Base-by-base conservation (phyloP, 2,113 vertebrate species). In the Nycticorax nycticorax region DNA sequence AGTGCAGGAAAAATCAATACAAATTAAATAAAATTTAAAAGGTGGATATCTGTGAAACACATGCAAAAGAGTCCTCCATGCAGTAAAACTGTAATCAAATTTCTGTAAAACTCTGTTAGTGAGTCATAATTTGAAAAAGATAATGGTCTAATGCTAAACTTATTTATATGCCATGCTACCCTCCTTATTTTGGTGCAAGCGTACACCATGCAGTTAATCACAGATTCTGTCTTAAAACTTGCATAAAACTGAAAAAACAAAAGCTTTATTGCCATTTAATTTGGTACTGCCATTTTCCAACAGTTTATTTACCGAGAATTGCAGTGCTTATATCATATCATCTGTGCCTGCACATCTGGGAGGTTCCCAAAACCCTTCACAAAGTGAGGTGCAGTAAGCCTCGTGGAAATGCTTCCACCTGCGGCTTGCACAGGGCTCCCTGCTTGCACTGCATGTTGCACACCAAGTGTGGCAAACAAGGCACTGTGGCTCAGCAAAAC, bases 11-110 rank as follows among this genome's bases (percentile, higher is more conserved):
- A 91, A 91, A 97, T 93, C 91, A 85, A 96, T 94, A 89, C 73
- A 97, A 98, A 96, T 94, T 96, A 96, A 97, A 97, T 97, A 96
- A 96, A 96, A 97, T 96, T 88, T 96, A 93, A 92, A 96, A 96
- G 88, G 93, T 89, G 89, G 73, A 12, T 91, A 88, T 89, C 79
- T 93, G 66, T 88, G 86, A 96, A 96, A 96, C 81, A 78, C 90
- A 95, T 88, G 73, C 86, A 76, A 81, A 87, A 32, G 87, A 88
- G 69, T 88, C 48, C 43, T 91, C 71, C 69, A 45, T 30, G 71
- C 75, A 91, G 89, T 94, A 85, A 96, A 96, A 96, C 10, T 72
- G 64, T 72, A 73, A 94, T 95, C 35, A 74, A 37, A 88, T 95
- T 93, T 47, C 88, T 74, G 67, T 94, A 88, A 95, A 96, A 62